Evolutionary conservation across 1,140 invertebrate genomes (phyloP), one percentile per base, ranked within the genome.

Genomic region (Helicoverpa armigera): DNA sequence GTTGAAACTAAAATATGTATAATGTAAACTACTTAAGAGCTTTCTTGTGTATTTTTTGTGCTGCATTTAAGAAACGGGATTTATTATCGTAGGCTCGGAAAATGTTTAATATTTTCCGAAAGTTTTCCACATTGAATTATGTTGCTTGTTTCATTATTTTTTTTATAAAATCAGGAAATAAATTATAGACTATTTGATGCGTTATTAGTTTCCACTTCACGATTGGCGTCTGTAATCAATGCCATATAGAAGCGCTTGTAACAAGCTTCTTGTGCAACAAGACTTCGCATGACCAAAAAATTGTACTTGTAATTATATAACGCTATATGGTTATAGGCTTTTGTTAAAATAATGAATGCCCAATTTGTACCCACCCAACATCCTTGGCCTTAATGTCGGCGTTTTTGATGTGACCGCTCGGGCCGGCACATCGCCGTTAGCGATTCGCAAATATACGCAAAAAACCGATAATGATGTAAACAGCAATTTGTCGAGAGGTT

Each of bases 301-400:
- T 85, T 67, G 61, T 83, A 82, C 77, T 86, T 67, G 81, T 87
- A 89, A 88, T 92, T 92, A 91, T 85, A 81, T 89, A 91, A 90
- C 80, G 77, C 70, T 87, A 86, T 87, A 83, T 82, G 84, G 85
- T 87, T 88, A 88, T 88, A 90, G 83, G 85, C 88, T 91, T 92
- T 92, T 90, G 91, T 92, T 88, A 88, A 88, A 87, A 88, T 90
- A 86, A 89, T 88, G 89, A 92, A 88, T 85, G 85, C 82, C 90
- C 86, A 91, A 90, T 90, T 90, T 89, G 87, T 88, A 89, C 79
- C 85, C 85, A 88, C 83, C 73, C 80, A 88, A 84, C 43, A 88
- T 90, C 89, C 90, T 89, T 92, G 91, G 85, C 90, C 88, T 91
- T 92, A 93, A 91, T 92, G 87, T 85, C 88, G 87, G 88, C 78